Conservation (phyloP, 2,113 vertebrate genomes). For the Nothocercus nigrocapillus region DNA sequence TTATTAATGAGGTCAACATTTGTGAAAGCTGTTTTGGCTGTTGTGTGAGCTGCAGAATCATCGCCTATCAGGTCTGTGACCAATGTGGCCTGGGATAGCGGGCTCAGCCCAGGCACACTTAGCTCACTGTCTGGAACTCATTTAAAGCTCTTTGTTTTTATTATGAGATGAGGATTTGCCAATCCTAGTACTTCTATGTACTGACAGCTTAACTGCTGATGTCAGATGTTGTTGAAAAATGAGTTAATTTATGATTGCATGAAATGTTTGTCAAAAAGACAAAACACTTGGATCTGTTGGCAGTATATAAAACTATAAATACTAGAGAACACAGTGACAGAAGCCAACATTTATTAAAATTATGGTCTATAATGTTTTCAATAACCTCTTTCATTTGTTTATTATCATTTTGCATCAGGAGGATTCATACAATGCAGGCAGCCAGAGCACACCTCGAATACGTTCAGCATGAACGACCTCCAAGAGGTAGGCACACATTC, state of each 20-base stretch:
- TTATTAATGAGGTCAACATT: not conserved
- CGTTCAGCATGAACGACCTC: not conserved
- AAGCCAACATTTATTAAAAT: conserved; percentile 68
- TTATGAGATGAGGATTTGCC: conserved; percentile 47
- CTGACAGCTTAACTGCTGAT: conserved; percentile 68
- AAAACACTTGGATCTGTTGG: conserved; percentile 57
- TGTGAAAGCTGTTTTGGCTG: not conserved
- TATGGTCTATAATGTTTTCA: conserved; percentile 59
- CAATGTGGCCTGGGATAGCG: not conserved
- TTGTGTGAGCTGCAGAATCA: not conserved
- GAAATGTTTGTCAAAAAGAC: conserved; percentile 70
- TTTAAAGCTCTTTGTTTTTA: conserved; percentile 48
- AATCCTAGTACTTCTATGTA: not conserved
- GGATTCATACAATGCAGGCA: not conserved
- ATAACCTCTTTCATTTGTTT: conserved; percentile 41
- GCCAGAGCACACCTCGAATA: not conserved
- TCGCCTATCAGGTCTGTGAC: conserved; percentile 6
- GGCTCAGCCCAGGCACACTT: not conserved
- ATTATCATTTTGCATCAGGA: not conserved
- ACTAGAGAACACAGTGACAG: conserved; percentile 50
- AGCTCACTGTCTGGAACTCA: conserved; percentile 41
- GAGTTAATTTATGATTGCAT: conserved; percentile 66
- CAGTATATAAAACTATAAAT: conserved; percentile 68
- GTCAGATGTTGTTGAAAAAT: conserved; percentile 69
- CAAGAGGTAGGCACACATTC: not conserved